Base-by-base conservation (phyloP, 2,797 vertebrate genomes). In the Brachyrhaphis roseni region DNA sequence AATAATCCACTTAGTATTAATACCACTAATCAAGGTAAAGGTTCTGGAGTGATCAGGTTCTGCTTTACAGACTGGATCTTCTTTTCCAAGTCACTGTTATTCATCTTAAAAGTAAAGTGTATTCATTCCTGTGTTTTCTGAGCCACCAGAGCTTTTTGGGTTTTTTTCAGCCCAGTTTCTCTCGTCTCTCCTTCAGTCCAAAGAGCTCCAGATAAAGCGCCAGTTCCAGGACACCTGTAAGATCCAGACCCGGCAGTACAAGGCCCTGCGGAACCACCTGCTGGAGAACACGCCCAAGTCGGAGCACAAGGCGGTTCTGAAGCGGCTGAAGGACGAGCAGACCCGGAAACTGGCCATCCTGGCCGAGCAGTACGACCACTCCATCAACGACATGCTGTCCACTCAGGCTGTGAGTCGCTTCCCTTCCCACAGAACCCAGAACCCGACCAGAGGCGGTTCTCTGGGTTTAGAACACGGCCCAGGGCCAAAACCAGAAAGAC, bases 181-280 rank as follows among this genome's bases (percentile, higher is more conserved):
- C 78, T 91, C 11, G 4, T 62, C 82, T 93, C 83, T 84, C 85
- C 86, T 88, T 57, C 92, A 98, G 97, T 97, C 97, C 83, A 98
- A 98, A 95, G 97, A 98, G 95, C 96, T 98, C 88, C 97, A 98
- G 96, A 98, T 98, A 82, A 98, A 98, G 94, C 97, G 97, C 78
- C 97, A 98, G 96, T 98, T 98, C 96, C 97, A 98, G 96, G 97
- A 98, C 95, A 98, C 97, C 68, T 98, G 97, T 83, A 98, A 98
- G 96, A 98, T 98, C 96, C 97, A 98, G 90, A 98, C 97, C 4
- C 96, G 97, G 4, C 97, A 98, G 90, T 98, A 97, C 96, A 98
- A 98, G 94, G 97, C 97, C 26, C 96, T 98, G 78, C 95, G 97
- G 68, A 97, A 97, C 92, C 97, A 98, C 92, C 94, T 98, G 90